Conservation (phyloP, 2,888 invertebrate species). For the Xylota segnis region DNA sequence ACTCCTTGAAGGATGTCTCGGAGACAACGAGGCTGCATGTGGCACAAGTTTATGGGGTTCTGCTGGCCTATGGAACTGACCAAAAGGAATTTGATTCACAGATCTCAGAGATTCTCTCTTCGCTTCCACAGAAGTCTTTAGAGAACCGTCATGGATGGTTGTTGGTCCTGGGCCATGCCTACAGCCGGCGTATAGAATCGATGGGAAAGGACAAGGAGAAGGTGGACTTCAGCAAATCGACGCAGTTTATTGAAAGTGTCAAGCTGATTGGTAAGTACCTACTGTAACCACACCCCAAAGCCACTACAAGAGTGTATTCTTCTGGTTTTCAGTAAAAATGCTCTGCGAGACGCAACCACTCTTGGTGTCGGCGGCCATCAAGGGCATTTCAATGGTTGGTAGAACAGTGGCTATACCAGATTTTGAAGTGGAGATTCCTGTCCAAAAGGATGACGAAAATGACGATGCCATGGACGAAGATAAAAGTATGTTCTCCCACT, state of each 20-base stretch:
- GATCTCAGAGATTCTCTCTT: slow-evolving; percentile 80
- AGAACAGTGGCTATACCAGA: slow-evolving; percentile 89
- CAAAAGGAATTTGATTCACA: slow-evolving; percentile 85
- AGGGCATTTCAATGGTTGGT: slow-evolving; percentile 90
- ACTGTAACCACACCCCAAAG: neutral
- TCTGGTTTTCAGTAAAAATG: slow-evolving; percentile 86
- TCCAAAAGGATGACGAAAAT: slow-evolving; percentile 78
- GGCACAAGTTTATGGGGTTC: slow-evolving; percentile 90
- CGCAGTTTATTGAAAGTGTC: slow-evolving; percentile 87
- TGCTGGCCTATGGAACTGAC: slow-evolving; percentile 87
- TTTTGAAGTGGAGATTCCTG: slow-evolving; percentile 81
- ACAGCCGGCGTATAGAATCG: slow-evolving; percentile 88
- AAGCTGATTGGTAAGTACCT: slow-evolving; percentile 86
- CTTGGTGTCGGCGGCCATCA: slow-evolving; percentile 89
- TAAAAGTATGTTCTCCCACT: slow-evolving; percentile 78
- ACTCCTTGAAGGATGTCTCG: slow-evolving; percentile 88
- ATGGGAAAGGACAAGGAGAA: slow-evolving; percentile 82
- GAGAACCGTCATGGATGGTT: slow-evolving; percentile 91
- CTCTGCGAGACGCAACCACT: slow-evolving; percentile 87
- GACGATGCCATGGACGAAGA: slow-evolving; percentile 79
- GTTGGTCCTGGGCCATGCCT: slow-evolving; percentile 89
- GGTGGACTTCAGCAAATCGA: slow-evolving; percentile 85
- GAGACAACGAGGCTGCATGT: slow-evolving; percentile 91
- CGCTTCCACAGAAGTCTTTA: slow-evolving; percentile 84
- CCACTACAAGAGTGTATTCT: too few relatives aligned